Evolutionary conservation across 92 coral and sea anemone genomes (phyloP).

Genomic region (Muricea muricata): DNA sequence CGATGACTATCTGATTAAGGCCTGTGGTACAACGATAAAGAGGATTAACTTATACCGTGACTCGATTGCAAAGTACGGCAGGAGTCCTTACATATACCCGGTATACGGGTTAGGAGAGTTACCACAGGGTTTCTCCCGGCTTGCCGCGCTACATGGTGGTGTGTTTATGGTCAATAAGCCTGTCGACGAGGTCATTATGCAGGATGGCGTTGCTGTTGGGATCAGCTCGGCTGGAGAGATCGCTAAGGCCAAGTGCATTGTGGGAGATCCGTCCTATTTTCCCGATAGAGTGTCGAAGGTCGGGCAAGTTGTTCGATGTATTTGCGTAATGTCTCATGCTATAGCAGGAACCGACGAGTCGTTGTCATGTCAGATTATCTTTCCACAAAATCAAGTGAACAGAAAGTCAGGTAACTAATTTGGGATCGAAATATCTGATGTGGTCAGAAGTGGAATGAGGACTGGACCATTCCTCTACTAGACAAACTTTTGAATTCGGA

Average conservation of each 20-base stretch:
- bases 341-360: slow-evolving; percentile 77
- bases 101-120: slow-evolving; percentile 92
- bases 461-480: no score
- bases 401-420: slow-evolving; percentile 96
- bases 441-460: no score
- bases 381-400: slow-evolving; percentile 92
- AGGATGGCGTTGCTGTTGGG: slow-evolving; percentile 73
- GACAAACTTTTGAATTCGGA: no score
- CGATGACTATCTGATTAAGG: slow-evolving; percentile 77
- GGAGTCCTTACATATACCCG: slow-evolving; percentile 86
- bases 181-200: slow-evolving; percentile 68
- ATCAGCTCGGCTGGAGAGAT: slow-evolving; percentile 79
- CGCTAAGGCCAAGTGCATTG: slow-evolving; percentile 78
- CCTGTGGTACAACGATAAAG: slow-evolving; percentile 79
- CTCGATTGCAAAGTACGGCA: slow-evolving; percentile 74
- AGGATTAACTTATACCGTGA: slow-evolving; percentile 83
- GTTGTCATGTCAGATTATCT: slow-evolving; percentile 87
- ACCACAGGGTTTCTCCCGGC: slow-evolving; percentile 91
- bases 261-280: slow-evolving; percentile 94
- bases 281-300: slow-evolving; percentile 72
- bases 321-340: slow-evolving; percentile 86
- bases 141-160: slow-evolving; percentile 89
- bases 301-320: slow-evolving; percentile 89
- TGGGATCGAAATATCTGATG: no score
- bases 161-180: slow-evolving; percentile 86